Evolutionary conservation across 2,888 invertebrate genomes (phyloP).

Genomic region (Branchellion lobata): DNA sequence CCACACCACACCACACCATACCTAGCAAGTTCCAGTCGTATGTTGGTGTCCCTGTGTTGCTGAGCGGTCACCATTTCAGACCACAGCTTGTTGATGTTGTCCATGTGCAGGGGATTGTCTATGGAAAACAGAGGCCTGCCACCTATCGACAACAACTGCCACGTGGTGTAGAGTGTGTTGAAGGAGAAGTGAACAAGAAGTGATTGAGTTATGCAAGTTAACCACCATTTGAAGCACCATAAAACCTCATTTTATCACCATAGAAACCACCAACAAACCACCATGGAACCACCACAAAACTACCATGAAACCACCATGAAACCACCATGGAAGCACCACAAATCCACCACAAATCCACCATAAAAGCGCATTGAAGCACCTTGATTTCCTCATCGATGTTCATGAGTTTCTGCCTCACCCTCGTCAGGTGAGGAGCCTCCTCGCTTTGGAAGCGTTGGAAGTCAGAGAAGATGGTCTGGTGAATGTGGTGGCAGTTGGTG

Average conservation of each 20-base stretch:
- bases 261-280: too few relatives aligned
- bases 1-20: constrained; percentile 43
- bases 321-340: too few relatives aligned
- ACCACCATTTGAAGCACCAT: too few relatives aligned
- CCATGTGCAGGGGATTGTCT: constrained; percentile 60
- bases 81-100: constrained; percentile 61
- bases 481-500: too few relatives aligned
- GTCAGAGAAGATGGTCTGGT: constrained; percentile 74
- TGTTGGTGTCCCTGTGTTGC: constrained; percentile 84
- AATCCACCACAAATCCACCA: too few relatives aligned
- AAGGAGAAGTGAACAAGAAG: neutral
- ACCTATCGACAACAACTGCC: constrained; percentile 44
- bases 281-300: too few relatives aligned
- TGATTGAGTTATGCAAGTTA: neutral
- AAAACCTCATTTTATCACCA: too few relatives aligned
- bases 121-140: constrained; percentile 49
- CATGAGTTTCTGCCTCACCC: constrained; percentile 83
- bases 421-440: constrained; percentile 84
- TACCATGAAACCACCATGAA: too few relatives aligned
- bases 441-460: constrained; percentile 88
- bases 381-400: constrained; percentile 72
- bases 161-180: neutral
- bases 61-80: constrained; percentile 78
- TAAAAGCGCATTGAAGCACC: too few relatives aligned
- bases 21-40: constrained; percentile 74